Evolutionary conservation across 2,888 invertebrate species (phyloP).

Genomic region (Xestia c-nigrum): DNA sequence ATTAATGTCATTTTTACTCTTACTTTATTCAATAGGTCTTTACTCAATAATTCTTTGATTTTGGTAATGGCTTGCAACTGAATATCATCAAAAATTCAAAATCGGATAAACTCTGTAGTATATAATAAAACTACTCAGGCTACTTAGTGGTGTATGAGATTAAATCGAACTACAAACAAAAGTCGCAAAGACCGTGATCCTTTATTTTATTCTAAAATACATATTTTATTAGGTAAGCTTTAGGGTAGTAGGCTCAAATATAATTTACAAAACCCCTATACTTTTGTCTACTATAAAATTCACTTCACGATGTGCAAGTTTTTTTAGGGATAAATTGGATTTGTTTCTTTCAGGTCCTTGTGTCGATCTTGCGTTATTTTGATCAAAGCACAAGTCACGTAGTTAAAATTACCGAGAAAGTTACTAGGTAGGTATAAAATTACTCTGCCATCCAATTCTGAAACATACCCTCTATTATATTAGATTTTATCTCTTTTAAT

Average conservation of each 20-base stretch:
- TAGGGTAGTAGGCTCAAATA: not conserved
- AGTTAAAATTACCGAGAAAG: conserved; percentile 21
- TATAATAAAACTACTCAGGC: not conserved
- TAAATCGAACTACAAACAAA: conserved; percentile 8
- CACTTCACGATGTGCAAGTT: not conserved
- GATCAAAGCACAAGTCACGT: conserved; percentile 14
- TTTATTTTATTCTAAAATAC: not conserved
- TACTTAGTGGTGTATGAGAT: not conserved
- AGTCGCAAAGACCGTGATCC: not conserved
- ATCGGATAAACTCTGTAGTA: not conserved
- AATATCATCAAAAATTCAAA: not conserved
- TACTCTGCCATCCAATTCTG: not conserved
- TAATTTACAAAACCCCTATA: not conserved
- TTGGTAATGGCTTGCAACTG: not conserved
- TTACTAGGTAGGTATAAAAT: conserved; percentile 4
- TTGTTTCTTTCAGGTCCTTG: conserved; percentile 7
- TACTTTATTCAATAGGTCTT: not conserved
- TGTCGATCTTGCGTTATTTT: conserved; percentile 4
- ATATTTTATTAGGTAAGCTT: not conserved
- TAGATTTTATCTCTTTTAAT: conserved; percentile 17
- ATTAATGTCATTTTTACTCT: not conserved
- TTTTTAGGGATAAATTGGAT: conserved; percentile 7
- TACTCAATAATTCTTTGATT: not conserved
- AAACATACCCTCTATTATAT: conserved; percentile 18
- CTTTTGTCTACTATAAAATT: not conserved